A percentile compares a stretch with the other conserved stretches of the same genome.
phyloP scores from a whole-genome alignment of 2,797 vertebrate genomes.

The Graptemys geographica region DNA sequence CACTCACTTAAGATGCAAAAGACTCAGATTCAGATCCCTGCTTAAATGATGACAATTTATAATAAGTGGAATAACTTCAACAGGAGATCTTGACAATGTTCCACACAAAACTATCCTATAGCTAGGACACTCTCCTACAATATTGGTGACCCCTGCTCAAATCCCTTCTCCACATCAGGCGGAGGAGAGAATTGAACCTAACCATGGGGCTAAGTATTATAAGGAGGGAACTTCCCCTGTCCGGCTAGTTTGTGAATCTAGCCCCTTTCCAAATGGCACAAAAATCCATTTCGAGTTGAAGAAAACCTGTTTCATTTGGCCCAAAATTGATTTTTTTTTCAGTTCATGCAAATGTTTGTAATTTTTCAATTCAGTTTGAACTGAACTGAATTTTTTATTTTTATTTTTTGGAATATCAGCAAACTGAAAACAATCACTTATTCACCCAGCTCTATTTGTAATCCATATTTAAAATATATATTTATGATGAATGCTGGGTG shows the following conservation, averaged over 20 bases:
- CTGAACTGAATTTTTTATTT: background rate
- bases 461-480: background rate
- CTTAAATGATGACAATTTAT: background rate
- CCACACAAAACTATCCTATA: background rate
- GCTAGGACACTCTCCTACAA: no score
- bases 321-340: background rate
- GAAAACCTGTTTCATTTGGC: background rate
- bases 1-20: background rate
- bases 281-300: background rate
- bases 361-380: background rate
- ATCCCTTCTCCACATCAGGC: background rate
- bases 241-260: background rate
- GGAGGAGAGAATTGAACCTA: background rate
- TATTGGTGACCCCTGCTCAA: background rate
- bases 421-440: no score
- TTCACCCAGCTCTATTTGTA: background rate
- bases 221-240: background rate
- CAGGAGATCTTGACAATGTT: background rate
- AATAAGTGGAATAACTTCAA: background rate
- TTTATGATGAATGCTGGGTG: background rate
- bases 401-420: no score
- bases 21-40: background rate
- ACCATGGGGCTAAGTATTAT: background rate
- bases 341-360: background rate
- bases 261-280: background rate